A percentile compares a stretch with the other conserved stretches of the same genome.
phyloP scores from a whole-genome alignment of 2,888 invertebrate genomes.

The Meliscaeva auricollis region DNA sequence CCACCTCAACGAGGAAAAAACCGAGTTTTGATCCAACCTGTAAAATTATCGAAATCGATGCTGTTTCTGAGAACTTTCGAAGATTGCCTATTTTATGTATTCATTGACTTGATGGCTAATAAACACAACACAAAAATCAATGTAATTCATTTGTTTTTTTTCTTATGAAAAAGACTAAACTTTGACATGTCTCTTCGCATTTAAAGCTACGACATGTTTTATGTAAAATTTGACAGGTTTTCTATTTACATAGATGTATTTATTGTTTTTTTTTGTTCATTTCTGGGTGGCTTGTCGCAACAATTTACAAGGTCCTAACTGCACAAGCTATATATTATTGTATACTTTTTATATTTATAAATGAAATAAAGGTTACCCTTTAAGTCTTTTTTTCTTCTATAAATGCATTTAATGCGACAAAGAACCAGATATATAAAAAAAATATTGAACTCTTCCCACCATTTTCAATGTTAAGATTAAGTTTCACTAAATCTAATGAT shows the following conservation, averaged over 20 bases:
- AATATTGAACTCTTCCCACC: constrained; percentile 63
- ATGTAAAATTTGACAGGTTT: constrained; percentile 25
- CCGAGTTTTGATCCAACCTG: no score
- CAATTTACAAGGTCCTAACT: constrained; percentile 43
- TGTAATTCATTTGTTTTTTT: no score
- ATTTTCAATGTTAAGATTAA: constrained; percentile 30
- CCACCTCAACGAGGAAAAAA: no score
- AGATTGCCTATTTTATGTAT: no score
- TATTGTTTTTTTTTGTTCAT: constrained; percentile 15
- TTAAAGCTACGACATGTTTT: background rate
- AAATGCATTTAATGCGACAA: constrained; percentile 62
- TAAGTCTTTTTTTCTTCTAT: constrained; percentile 62
- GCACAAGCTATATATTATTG: constrained; percentile 41
- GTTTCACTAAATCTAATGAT: constrained; percentile 26
- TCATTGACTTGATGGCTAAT: no score
- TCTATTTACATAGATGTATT: constrained; percentile 17
- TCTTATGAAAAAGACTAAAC: no score
- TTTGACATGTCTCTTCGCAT: no score
- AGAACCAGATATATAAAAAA: constrained; percentile 38
- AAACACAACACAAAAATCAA: no score
- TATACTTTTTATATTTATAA: constrained; percentile 58
- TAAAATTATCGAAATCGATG: no score
- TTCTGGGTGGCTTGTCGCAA: constrained; percentile 24
- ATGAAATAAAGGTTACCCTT: constrained; percentile 32
- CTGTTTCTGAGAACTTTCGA: no score